These are phyloP conservation scores for Drosophila mayaguana DNA, from an alignment of 2,888 invertebrate species.

Conservation along the genomic window DNA sequence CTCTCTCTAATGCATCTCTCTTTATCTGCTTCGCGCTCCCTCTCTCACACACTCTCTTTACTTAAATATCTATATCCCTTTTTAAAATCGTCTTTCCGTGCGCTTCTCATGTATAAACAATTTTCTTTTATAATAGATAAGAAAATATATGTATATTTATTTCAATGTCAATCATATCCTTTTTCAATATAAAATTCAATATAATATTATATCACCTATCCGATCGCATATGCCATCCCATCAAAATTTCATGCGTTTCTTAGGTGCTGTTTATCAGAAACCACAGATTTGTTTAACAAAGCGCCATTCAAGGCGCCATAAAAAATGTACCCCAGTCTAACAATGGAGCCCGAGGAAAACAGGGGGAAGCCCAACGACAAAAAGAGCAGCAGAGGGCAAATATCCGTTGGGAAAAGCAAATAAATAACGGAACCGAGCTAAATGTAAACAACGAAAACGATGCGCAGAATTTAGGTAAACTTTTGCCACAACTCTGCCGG, in stretches of 20 bases:
- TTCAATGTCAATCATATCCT: no score
- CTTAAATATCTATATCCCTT: not conserved
- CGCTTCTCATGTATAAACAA: not conserved
- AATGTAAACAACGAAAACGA: conserved; percentile 61
- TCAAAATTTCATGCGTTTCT: not conserved
- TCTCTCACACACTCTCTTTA: not conserved
- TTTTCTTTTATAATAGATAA: not conserved
- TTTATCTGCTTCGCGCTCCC: no score
- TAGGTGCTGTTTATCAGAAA: conserved; percentile 31
- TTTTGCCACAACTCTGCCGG: conserved; percentile 30
- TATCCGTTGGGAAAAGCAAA: conserved; percentile 62
- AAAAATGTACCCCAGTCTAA: conserved; percentile 50
- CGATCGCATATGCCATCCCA: not conserved
- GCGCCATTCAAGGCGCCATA: conserved; percentile 67
- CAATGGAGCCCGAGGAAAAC: conserved; percentile 4
- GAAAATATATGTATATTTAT: not conserved
- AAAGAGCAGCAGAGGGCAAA: conserved; percentile 36
- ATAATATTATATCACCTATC: not conserved
- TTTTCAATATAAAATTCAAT: not conserved
- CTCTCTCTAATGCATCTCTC: no score
- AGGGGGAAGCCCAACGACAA: conserved; percentile 17
- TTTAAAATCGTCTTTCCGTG: not conserved
- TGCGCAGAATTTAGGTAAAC: conserved; percentile 53
- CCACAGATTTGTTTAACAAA: conserved; percentile 71
- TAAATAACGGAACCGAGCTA: conserved; percentile 57